phyloP scores from a whole-genome alignment of 1,140 invertebrate genomes.

The Drosophila azteca region DNA sequence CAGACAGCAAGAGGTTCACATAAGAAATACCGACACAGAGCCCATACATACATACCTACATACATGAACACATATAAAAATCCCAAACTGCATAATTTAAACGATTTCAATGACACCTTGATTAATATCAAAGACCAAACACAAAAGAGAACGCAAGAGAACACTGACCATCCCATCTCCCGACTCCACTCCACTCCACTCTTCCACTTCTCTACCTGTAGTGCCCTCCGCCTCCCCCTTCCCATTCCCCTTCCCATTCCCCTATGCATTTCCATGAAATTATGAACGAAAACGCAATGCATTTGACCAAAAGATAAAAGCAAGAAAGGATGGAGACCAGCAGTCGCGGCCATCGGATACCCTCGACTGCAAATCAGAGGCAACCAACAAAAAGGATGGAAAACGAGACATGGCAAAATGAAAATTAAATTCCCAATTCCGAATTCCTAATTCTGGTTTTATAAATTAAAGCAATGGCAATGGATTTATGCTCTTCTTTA shows the following conservation, averaged over 20 bases:
- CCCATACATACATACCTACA: too few relatives aligned
- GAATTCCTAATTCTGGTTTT: too few relatives aligned
- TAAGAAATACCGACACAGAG: conserved; percentile 67
- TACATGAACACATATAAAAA: conserved; percentile 26
- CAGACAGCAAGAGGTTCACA: conserved; percentile 58
- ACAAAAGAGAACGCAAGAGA: conserved; percentile 45
- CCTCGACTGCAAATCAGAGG: too few relatives aligned
- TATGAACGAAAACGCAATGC: conserved; percentile 77
- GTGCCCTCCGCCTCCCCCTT: neutral
- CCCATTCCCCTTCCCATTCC: neutral
- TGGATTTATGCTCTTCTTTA: too few relatives aligned
- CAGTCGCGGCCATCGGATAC: too few relatives aligned
- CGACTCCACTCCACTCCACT: too few relatives aligned
- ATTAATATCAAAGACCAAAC: conserved; percentile 80
- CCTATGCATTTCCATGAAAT: conserved; percentile 71
- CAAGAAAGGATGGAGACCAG: too few relatives aligned
- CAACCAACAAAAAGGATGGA: too few relatives aligned
- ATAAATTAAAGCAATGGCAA: too few relatives aligned
- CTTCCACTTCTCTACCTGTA: conserved; percentile 15
- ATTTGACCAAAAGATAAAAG: conserved; percentile 74
- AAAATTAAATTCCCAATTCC: too few relatives aligned
- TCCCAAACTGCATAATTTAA: conserved; percentile 80
- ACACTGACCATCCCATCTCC: conserved; percentile 44
- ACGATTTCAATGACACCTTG: conserved; percentile 83
- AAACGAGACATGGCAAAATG: too few relatives aligned